Evolutionary conservation across 2,888 invertebrate genomes (phyloP).

Genomic region (Synanthedon formicaeformis): DNA sequence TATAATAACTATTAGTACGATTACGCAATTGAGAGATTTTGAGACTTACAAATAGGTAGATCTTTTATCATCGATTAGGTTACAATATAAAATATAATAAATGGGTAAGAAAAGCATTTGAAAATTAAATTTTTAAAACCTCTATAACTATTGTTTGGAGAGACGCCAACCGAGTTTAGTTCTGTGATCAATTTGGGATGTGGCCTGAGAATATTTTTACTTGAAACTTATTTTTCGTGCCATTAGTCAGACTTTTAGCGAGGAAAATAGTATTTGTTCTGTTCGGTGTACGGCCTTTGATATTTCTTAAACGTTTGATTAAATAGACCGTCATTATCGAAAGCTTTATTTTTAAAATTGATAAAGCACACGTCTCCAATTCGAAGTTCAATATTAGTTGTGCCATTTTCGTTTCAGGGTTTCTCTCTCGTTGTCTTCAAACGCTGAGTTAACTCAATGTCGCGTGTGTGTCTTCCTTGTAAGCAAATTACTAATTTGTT

Average conservation of each 20-base stretch:
- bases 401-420: slow-evolving; percentile 25
- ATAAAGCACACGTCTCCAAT: slow-evolving; percentile 3
- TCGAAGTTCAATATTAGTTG: slow-evolving; percentile 15
- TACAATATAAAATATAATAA: no score
- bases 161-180: background rate
- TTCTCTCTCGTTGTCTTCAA: slow-evolving; percentile 16
- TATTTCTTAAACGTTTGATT: no score
- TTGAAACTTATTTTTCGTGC: background rate
- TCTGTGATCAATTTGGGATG: background rate
- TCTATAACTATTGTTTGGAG: no score
- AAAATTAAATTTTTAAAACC: no score
- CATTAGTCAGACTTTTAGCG: background rate
- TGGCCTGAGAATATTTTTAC: background rate
- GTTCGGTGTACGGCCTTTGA: no score
- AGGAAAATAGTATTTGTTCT: background rate
- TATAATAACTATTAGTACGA: no score
- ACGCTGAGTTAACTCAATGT: slow-evolving; percentile 3
- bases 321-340: no score
- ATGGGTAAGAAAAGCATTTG: no score
- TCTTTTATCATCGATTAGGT: no score
- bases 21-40: no score
- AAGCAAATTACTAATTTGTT: slow-evolving; percentile 3
- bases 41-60: no score
- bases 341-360: no score
- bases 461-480: slow-evolving; percentile 7